Base-by-base conservation (phyloP, 1,140 invertebrate species). In the Mycetomoellerius zeteki region DNA sequence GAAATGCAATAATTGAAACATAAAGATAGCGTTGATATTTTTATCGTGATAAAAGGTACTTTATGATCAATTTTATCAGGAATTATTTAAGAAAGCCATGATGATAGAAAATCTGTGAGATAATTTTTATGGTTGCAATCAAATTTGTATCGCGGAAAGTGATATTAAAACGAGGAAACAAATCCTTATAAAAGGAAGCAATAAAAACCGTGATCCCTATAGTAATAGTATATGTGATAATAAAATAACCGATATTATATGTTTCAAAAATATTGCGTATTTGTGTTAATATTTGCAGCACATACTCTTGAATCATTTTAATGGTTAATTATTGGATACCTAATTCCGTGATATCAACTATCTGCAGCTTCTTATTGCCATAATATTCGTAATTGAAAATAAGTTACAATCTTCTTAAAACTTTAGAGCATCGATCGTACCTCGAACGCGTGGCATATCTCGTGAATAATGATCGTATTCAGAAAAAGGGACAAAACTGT, bases 91-190 rank as follows among this genome's bases (percentile, higher is more conserved):
- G 6, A 58, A 30, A 82, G 37, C 24, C 7, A n/a, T 47, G 19
- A 71, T 43, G 27, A 37, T 81, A 47, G 24, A 30, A 58, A 76
- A 50, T 75, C 43, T 69, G 33, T 77, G 72, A 69, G 82, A 85
- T 88, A 89, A 89, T 89, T 50, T 89, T 71, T 64, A 75, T 82
- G 30, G 37, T 24, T 33, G 54, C 62, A 52, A 82, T 88, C 62
- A 72, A 73, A 8, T 89, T 90, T 89, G 81, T 88, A 81, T 82
- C 76, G 71, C 27, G 27, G 64, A 72, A 89, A 87, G 43, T 87
- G 54, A 54, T 65, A 47, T 86, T 43, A 60, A 60, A 80, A 58
- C 33, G 27, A 21, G 37, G 33, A 80, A 21, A 62, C 37, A 86
- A 75, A 86, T 43, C 12, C n/a, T 56, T 30, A 33, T 65, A 72